phyloP scores from a whole-genome alignment of 2,113 vertebrate genomes.

The Pterocles gutturalis region DNA sequence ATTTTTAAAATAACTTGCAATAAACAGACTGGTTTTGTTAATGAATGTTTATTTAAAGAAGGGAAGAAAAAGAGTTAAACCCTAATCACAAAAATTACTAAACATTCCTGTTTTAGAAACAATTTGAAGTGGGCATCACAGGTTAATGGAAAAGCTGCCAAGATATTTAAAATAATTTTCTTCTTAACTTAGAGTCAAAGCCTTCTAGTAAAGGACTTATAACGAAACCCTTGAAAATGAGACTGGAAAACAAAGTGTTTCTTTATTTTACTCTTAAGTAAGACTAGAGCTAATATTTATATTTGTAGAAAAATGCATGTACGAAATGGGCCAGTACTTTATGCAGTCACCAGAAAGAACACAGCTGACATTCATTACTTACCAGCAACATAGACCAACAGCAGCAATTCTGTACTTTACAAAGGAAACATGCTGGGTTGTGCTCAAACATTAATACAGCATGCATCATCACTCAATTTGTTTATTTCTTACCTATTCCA shows the following conservation, averaged over 20 bases:
- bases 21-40: not conserved
- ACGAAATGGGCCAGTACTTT: not conserved
- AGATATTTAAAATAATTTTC: not conserved
- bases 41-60: not conserved
- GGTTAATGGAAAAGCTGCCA: conserved; percentile 14
- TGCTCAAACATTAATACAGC: not conserved
- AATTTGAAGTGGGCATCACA: not conserved
- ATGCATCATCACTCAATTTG: not conserved
- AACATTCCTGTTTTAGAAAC: not conserved
- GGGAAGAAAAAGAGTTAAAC: not conserved
- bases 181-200: not conserved
- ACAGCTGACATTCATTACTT: not conserved
- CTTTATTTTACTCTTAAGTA: not conserved
- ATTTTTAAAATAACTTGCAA: not conserved
- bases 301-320: not conserved
- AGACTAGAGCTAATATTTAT: not conserved
- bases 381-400: not conserved
- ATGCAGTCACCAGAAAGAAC: not conserved
- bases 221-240: not conserved
- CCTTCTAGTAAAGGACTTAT: not conserved
- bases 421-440: not conserved
- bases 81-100: not conserved
- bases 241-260: not conserved
- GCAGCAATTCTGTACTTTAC: not conserved
- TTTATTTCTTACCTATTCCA: not conserved